Base-by-base conservation (phyloP, 2,113 vertebrate species). In the Apteryx mantelli region DNA sequence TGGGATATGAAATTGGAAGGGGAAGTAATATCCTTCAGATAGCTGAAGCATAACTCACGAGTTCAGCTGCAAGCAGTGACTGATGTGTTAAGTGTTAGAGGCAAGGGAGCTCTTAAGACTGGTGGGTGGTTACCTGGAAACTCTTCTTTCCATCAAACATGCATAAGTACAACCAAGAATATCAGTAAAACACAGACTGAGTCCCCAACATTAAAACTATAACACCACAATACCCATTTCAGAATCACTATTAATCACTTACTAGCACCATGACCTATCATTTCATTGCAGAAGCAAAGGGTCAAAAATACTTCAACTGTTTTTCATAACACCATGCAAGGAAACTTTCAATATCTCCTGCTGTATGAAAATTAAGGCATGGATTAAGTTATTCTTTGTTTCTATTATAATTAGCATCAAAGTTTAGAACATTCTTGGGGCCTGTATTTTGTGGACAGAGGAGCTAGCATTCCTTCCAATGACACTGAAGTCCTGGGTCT, bases 161-260 rank as follows among this genome's bases (percentile, higher is more conserved):
- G 6, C 0, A 0, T 25, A 80, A 56, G 9, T 28, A 58, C 5
- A 5, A 14, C 19, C 21, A 65, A 36, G 4, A 74, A 0, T n/a
- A 82, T n/a, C 26, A 85, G 42, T 26, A 70, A 58, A 86, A 77
- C 19, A 82, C 7, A 34, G 25, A 56, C 32, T 52, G 7, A 18
- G n/a, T n/a, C 28, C 20, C 12, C 28, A 7, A 11, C 26, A 60
- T 25, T 52, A 70, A 11, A 75, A 84, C 12, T 44, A 18, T 42
- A 69, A 44, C 12, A 46, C 30, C 13, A 50, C 9, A 53, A 20
- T 16, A 21, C 18, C 32, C 44, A 24, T 44, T 78, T 91, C 30
- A 69, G 13, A 80, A 63, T 20, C 65, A 20, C 38, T 79, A 82
- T 32, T 36, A 30, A 75, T 63, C 19, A 21, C 16, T 53, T 46